Evolutionary conservation across 1,140 invertebrate species (phyloP).

Genomic region (Diabrotica undecimpunctata): DNA sequence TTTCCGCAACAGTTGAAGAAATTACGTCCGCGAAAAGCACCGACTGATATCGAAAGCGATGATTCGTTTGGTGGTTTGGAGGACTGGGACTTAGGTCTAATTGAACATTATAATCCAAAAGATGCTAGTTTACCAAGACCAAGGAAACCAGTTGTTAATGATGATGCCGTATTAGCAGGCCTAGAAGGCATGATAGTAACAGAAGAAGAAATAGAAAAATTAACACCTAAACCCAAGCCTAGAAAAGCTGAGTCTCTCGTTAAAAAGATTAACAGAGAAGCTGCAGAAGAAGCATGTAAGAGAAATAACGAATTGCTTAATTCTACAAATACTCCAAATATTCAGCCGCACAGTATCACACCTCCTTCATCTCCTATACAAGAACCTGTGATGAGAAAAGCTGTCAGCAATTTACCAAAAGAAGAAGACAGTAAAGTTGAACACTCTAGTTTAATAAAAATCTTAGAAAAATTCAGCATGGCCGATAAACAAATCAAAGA

Average conservation of each 20-base stretch:
- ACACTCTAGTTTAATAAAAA: slow-evolving; percentile 41
- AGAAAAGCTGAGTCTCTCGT: slow-evolving; percentile 39
- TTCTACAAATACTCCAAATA: slow-evolving; percentile 5
- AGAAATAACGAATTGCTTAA: slow-evolving; percentile 8
- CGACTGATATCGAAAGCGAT: slow-evolving; percentile 45
- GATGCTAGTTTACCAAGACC: slow-evolving; percentile 44
- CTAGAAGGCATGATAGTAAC: slow-evolving; percentile 41
- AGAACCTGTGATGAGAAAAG: slow-evolving; percentile 9
- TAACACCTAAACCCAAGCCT: slow-evolving; percentile 34
- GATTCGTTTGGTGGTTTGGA: slow-evolving; percentile 48
- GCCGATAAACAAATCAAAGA: slow-evolving; percentile 31
- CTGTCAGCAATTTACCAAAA: not conserved
- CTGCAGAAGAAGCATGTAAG: slow-evolving; percentile 20
- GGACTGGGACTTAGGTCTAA: slow-evolving; percentile 48
- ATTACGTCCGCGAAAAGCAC: slow-evolving; percentile 36
- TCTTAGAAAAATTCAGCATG: slow-evolving; percentile 39
- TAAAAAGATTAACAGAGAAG: slow-evolving; percentile 40
- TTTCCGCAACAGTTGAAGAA: slow-evolving; percentile 45
- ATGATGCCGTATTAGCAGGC: slow-evolving; percentile 35
- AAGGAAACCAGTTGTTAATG: slow-evolving; percentile 25
- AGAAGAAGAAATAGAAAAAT: slow-evolving; percentile 27
- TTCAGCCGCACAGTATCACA: slow-evolving; percentile 30
- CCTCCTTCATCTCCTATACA: slow-evolving; percentile 35
- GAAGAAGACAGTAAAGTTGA: slow-evolving; percentile 30
- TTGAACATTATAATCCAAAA: slow-evolving; percentile 47